phyloP scores from a whole-genome alignment of 1,140 invertebrate species.

The Lordiphosa collinella region DNA sequence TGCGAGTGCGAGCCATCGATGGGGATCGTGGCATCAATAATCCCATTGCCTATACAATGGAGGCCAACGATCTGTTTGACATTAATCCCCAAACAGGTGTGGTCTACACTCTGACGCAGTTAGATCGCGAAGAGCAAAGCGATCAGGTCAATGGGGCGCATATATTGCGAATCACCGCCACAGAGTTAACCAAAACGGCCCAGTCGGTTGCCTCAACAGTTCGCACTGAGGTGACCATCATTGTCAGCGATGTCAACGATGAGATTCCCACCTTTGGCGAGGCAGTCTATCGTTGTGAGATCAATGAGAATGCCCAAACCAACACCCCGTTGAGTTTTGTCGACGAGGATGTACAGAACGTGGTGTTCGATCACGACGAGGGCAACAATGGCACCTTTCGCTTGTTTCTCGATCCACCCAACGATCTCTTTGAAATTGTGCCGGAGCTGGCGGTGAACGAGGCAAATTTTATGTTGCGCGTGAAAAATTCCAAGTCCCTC shows the following conservation, averaged over 20 bases:
- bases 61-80: conserved; percentile 85
- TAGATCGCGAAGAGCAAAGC: conserved; percentile 91
- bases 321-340: conserved; percentile 94
- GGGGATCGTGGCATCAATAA: conserved; percentile 96
- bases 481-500: conserved; percentile 89
- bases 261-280: conserved; percentile 93
- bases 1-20: conserved; percentile 94
- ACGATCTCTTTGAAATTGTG: conserved; percentile 93
- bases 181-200: conserved; percentile 83
- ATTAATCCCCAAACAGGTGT: conserved; percentile 90
- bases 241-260: conserved; percentile 97
- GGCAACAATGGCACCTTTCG: conserved; percentile 96
- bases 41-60: conserved; percentile 89
- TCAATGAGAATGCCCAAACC: conserved; percentile 94
- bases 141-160: conserved; percentile 91
- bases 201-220: conserved; percentile 85
- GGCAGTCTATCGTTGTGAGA: conserved; percentile 89
- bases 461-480: conserved; percentile 93
- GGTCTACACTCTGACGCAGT: conserved; percentile 86
- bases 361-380: conserved; percentile 96
- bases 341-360: conserved; percentile 88
- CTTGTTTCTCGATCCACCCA: conserved; percentile 88
- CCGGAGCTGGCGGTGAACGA: conserved; percentile 94
- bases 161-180: conserved; percentile 90
- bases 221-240: conserved; percentile 94